Base-by-base conservation (phyloP, 2,888 invertebrate species). In the Dysmachus trigonus region DNA sequence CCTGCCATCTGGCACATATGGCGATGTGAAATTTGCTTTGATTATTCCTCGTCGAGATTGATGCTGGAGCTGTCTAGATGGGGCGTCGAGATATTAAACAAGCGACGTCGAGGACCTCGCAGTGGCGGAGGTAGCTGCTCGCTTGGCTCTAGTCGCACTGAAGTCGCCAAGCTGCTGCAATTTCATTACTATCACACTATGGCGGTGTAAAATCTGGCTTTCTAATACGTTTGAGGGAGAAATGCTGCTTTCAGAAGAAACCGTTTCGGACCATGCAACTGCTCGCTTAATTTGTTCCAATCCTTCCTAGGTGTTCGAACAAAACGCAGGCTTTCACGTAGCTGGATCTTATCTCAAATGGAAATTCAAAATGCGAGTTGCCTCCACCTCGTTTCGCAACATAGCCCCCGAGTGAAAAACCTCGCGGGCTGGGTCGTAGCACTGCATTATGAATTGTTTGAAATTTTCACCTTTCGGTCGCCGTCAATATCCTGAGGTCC, bases 371-470 rank as follows among this genome's bases (percentile, higher is more conserved):
- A 81, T 79, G n/a, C 22, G 87, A 87, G 82, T n/a, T 71, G 86
- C 72, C 85, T 86, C 87, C 85, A 83, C 87, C 87, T 85, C 51
- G 83, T 82, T 86, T 86, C 47, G 81, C 86, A 86, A 86, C 86
- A 87, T 84, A 84, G 84, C 72, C 83, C 87, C 18, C 53, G 31
- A 79, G 79, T 81, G 73, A 71, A n/a, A 85, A 72, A 72, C 73
- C 18, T 27, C 72, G 35, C 81, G 51, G 38, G 79, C 41, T 18
- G 82, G 38, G 81, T 72, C 62, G 31, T 81, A 47, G 31, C 71
- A 41, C 47, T 85, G 84, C 53, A 85, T 85, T 87, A 72, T 41
- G 71, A 82, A 87, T 82, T 47, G 71, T 41, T 76, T 86, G 38
- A 85, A 86, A 30, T 87, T 87, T 87, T 87, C 87, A 84, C 86